Evolutionary conservation across 1,140 invertebrate genomes (phyloP).

Genomic region (Drosophila lowei): DNA sequence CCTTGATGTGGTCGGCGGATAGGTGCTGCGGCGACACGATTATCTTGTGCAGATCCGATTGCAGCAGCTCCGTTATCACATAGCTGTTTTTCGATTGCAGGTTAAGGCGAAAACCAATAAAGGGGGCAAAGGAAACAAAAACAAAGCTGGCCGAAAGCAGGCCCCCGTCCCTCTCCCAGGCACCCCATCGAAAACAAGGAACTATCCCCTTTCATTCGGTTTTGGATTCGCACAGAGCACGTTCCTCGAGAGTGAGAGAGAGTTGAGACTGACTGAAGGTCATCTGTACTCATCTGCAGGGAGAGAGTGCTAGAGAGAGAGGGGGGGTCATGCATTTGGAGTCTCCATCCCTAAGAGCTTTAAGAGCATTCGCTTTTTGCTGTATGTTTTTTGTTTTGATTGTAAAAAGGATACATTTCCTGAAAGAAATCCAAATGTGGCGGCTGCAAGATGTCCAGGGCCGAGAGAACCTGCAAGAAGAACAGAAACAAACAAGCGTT

Average conservation of each 20-base stretch:
- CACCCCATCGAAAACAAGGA: too few species aligned
- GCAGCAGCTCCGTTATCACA: conserved; percentile 99
- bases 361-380: neutral
- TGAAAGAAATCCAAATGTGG: conserved; percentile 99
- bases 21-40: conserved; percentile 99
- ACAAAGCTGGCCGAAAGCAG: neutral
- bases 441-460: conserved; percentile 97
- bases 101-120: conserved; percentile 55
- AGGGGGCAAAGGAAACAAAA: conserved; percentile 18
- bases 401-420: conserved; percentile 98
- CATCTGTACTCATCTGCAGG: neutral
- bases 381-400: conserved; percentile 19
- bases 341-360: too few species aligned
- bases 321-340: too few species aligned
- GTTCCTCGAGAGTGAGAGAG: too few species aligned
- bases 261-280: too few species aligned
- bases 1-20: conserved; percentile 99
- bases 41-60: conserved; percentile 99
- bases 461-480: conserved; percentile 94
- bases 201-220: too few species aligned
- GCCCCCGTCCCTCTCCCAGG: too few species aligned
- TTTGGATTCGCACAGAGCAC: too few species aligned
- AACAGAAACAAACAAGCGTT: conserved; percentile 50
- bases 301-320: too few species aligned
- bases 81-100: conserved; percentile 87